Percentiles rank a stretch among this genome's conserved stretches.
Conservation (phyloP, 2,113 vertebrate genomes). For the Eulacestoma nigropectus region DNA sequence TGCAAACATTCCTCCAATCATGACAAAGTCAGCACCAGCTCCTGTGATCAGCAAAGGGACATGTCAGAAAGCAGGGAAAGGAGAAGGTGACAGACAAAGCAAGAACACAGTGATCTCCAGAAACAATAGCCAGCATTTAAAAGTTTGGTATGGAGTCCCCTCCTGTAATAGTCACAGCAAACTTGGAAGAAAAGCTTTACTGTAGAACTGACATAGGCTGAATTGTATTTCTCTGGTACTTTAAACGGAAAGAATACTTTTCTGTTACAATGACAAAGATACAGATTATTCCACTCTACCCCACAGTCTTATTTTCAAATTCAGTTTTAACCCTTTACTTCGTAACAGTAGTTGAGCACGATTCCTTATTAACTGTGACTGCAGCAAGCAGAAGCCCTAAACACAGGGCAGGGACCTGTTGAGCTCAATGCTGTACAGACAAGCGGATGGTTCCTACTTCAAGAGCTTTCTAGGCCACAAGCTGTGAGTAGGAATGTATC, state of each 20-base stretch:
- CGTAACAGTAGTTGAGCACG: neutral
- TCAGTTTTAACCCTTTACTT: neutral
- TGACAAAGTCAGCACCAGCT: constrained; percentile 95
- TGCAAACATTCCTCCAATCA: constrained; percentile 97
- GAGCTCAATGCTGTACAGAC: neutral
- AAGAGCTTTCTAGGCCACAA: neutral
- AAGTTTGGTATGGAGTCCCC: neutral
- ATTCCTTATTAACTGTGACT: neutral
- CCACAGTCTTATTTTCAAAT: neutral
- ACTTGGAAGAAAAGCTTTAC: neutral
- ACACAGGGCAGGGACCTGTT: neutral
- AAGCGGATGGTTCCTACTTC: neutral
- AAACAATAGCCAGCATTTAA: neutral
- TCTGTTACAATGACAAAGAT: neutral
- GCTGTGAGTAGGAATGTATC: neutral
- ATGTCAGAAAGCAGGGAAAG: neutral
- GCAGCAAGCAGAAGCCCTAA: neutral
- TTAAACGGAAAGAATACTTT: neutral
- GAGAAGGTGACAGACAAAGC: neutral
- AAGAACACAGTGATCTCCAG: neutral
- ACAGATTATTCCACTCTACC: neutral
- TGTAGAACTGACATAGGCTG: neutral
- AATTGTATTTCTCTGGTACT: neutral
- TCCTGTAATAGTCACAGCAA: neutral
- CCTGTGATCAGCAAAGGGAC: constrained; percentile 68